Evolutionary conservation across 2,888 invertebrate species (phyloP).

Genomic region (Phortica okadai): DNA sequence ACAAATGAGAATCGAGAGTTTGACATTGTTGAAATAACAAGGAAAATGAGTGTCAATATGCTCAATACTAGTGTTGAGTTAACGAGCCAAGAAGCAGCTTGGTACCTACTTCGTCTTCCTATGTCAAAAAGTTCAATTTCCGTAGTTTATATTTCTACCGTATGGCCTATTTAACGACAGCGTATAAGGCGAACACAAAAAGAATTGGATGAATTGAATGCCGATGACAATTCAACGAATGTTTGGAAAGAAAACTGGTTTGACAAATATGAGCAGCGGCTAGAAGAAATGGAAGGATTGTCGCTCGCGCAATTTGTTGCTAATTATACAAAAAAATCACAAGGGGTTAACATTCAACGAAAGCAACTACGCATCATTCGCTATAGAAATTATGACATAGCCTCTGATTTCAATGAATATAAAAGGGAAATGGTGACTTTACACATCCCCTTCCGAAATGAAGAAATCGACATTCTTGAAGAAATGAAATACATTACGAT

Average conservation of each 20-base stretch:
- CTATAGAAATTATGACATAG: background rate
- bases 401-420: background rate
- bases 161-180: constrained; percentile 73
- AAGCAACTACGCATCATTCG: constrained; percentile 22
- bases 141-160: constrained; percentile 70
- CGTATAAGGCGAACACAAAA: no score
- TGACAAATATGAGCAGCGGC: constrained; percentile 67
- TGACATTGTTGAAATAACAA: constrained; percentile 56
- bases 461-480: constrained; percentile 46
- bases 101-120: constrained; percentile 70
- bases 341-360: constrained; percentile 31
- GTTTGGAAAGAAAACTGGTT: constrained; percentile 57
- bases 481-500: constrained; percentile 47
- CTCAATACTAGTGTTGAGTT: constrained; percentile 71
- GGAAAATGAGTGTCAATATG: constrained; percentile 62
- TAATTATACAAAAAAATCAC: constrained; percentile 40
- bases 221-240: constrained; percentile 20
- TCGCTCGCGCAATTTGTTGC: no score
- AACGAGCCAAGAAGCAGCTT: constrained; percentile 70
- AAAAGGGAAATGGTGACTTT: background rate
- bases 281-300: constrained; percentile 60
- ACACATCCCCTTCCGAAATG: background rate
- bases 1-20: constrained; percentile 72
- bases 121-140: constrained; percentile 70
- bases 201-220: constrained; percentile 59